Evolutionary conservation across 2,888 invertebrate genomes (phyloP).

Genomic region (Netelia melanura): DNA sequence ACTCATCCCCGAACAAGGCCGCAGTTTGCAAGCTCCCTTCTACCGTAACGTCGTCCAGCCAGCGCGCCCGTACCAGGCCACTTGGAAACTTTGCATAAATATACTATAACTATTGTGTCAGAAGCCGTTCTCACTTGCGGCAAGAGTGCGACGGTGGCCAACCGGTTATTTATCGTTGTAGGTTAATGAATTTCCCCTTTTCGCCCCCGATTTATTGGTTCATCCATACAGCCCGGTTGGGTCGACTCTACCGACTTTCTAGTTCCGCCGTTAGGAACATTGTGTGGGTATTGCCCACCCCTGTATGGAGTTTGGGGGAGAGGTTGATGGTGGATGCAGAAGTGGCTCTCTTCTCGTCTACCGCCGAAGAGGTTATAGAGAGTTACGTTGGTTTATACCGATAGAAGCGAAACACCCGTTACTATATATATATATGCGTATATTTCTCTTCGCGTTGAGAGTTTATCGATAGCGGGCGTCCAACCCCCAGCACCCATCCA

Average conservation of each 20-base stretch:
- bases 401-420: slow-evolving; percentile 24
- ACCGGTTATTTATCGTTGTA: slow-evolving; percentile 81
- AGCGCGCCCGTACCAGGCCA: slow-evolving; percentile 69
- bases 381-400: slow-evolving; percentile 20
- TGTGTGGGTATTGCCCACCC: background rate
- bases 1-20: slow-evolving; percentile 45
- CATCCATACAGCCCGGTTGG: slow-evolving; percentile 56
- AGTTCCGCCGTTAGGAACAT: background rate
- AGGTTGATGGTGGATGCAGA: background rate
- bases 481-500: background rate
- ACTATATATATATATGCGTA: background rate
- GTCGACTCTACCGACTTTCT: slow-evolving; percentile 8
- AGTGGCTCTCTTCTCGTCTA: slow-evolving; percentile 21
- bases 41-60: slow-evolving; percentile 3
- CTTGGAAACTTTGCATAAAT: slow-evolving; percentile 83
- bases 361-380: background rate
- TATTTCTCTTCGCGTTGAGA: slow-evolving; percentile 4
- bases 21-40: slow-evolving; percentile 36
- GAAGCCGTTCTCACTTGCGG: slow-evolving; percentile 70
- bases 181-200: slow-evolving; percentile 82
- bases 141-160: slow-evolving; percentile 58
- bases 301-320: background rate
- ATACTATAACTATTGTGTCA: slow-evolving; percentile 83
- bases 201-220: slow-evolving; percentile 80
- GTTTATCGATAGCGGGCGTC: slow-evolving; percentile 1